A percentile compares a stretch with the other conserved stretches of the same genome.
Evolutionary conservation across 2,888 invertebrate species (phyloP).

Genomic region (Drosophila neoperkinsi): DNA sequence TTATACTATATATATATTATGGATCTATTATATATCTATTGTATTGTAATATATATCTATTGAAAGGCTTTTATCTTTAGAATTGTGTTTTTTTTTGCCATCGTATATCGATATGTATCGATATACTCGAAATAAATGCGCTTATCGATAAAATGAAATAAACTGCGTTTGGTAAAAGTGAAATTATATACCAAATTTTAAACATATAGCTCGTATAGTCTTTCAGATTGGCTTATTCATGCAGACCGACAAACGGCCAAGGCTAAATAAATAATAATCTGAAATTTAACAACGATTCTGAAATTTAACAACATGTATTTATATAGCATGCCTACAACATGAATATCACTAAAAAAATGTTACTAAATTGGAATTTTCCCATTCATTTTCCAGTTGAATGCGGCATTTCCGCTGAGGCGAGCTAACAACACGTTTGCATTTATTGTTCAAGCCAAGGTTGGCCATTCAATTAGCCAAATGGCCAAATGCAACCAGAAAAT

Average conservation of each 20-base stretch:
- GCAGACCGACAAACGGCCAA: not conserved
- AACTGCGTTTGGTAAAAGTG: not conserved
- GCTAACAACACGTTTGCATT: conserved; percentile 5
- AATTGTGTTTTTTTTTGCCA: not conserved
- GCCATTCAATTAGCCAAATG: conserved; percentile 45
- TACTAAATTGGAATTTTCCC: not conserved
- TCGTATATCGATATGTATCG: not conserved
- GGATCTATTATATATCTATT: not conserved
- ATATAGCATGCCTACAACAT: not conserved
- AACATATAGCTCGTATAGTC: not conserved
- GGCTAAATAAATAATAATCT: not conserved
- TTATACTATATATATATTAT: not conserved
- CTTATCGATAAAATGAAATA: not conserved
- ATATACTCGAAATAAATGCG: not conserved
- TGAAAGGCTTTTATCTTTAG: not conserved
- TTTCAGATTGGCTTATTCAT: not conserved
- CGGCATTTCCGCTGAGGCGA: not conserved
- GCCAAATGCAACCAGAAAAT: conserved; percentile 12
- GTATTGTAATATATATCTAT: not conserved
- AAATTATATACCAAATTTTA: not conserved
- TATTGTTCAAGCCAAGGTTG: conserved; percentile 24
- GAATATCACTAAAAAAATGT: not conserved
- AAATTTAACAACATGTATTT: not conserved
- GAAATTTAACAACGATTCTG: too few species aligned
- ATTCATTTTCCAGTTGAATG: not conserved